Percentiles rank a stretch among this genome's conserved stretches.
Evolutionary conservation across 1,140 invertebrate genomes (phyloP).

Genomic region (Wiebesia pumilae): DNA sequence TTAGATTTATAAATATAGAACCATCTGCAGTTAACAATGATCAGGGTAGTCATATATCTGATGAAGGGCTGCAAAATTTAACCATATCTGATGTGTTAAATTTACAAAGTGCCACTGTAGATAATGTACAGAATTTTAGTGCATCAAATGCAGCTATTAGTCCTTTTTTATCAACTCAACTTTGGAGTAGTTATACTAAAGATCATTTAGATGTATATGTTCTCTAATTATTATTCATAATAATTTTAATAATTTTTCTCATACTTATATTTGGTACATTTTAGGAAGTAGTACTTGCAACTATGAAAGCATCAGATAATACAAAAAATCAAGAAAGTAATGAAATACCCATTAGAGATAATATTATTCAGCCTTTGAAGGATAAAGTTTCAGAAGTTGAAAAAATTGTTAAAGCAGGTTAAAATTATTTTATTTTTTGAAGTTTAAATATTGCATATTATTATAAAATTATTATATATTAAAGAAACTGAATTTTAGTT

Average conservation of each 20-base stretch:
- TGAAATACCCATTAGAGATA: slow-evolving; percentile 59
- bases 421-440: slow-evolving; percentile 38
- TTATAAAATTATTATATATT: slow-evolving; percentile 10
- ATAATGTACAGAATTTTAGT: slow-evolving; percentile 64
- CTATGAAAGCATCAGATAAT: slow-evolving; percentile 56
- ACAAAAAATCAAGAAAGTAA: slow-evolving; percentile 56
- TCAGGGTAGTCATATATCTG: slow-evolving; percentile 65
- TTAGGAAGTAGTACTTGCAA: slow-evolving; percentile 33
- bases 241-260: slow-evolving; percentile 7
- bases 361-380: slow-evolving; percentile 67
- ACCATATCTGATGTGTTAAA: slow-evolving; percentile 60
- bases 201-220: slow-evolving; percentile 27
- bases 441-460: not conserved
- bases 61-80: slow-evolving; percentile 68
- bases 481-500: slow-evolving; percentile 71
- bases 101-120: slow-evolving; percentile 56
- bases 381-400: slow-evolving; percentile 72
- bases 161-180: slow-evolving; percentile 65
- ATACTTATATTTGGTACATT: not conserved
- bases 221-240: not conserved
- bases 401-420: slow-evolving; percentile 73
- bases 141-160: slow-evolving; percentile 64
- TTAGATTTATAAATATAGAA: slow-evolving; percentile 82
- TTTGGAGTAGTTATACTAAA: slow-evolving; percentile 61
- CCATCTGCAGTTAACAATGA: slow-evolving; percentile 78